Base-by-base conservation (phyloP, 1,140 invertebrate species). In the Ostrea edulis region DNA sequence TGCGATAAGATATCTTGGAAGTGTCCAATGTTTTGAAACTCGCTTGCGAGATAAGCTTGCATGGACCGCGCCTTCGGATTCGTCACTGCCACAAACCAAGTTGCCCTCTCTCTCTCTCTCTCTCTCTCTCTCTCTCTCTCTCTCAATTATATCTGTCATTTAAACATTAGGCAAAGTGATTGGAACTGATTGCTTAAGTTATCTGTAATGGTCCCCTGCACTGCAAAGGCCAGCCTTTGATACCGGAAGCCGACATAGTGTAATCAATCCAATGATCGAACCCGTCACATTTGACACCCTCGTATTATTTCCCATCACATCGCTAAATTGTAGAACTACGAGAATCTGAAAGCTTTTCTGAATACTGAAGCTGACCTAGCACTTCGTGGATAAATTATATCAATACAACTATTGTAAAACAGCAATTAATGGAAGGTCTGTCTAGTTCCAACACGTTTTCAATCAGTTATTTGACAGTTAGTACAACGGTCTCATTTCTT, bases 191-290 rank as follows among this genome's bases (percentile, higher is more conserved):
- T 71, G 68, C 68, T 71, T 29, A 29, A 29, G 68, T 25, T 29
- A 14, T 71, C 68, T 71, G 22, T 71, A 71, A 71, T 71, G 22
- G 29, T 35, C 68, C 17, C 35, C 68, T 71, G 14, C 68, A 29
- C 25, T 9, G 68, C 25, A 29, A 29, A 11, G 22, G 25, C 68
- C 68, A 77, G 29, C 68, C 11, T 77, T 25, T 77, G 68, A 29
- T 25, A 9, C 68, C 25, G 68, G 25, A 77, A 77, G 14, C 22
- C 68, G 29, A 77, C 68, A 29, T 25, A 29, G 68, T 8, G 8
- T 14, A 77, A 77, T 77, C 68, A 77, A 77, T 77, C 68, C 68
- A 35, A 14, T 77, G 29, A 77, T 77, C 25, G 22, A 25, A 77
- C 25, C 22, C 68, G 29, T 77, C 68, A 29, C 68, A 29, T 77